Evolutionary conservation across 2,797 vertebrate genomes (phyloP).

Genomic region (Sebastes taczanowskii): DNA sequence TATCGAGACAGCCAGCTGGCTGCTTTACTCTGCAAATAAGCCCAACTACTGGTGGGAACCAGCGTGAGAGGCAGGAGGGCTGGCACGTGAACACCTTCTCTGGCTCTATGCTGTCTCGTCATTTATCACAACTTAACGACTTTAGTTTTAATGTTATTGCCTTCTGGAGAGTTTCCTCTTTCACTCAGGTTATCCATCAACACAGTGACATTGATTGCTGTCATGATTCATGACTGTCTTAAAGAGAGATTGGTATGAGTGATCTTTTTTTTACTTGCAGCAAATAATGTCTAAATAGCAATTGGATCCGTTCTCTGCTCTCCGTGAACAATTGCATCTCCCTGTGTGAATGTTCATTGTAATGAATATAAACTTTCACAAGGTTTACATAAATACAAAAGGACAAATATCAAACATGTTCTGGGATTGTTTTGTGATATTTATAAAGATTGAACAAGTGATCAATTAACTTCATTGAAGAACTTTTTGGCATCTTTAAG

Average conservation of each 20-base stretch:
- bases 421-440: no score
- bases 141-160: slow-evolving; percentile 73
- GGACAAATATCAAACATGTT: neutral
- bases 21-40: slow-evolving; percentile 68
- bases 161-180: slow-evolving; percentile 65
- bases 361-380: neutral
- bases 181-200: slow-evolving; percentile 66
- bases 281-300: slow-evolving; percentile 20
- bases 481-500: neutral
- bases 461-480: neutral
- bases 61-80: slow-evolving; percentile 29
- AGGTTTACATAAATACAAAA: neutral
- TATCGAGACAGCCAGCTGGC: slow-evolving; percentile 63
- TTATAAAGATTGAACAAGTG: neutral
- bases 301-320: neutral
- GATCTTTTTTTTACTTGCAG: neutral
- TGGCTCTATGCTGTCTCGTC: slow-evolving; percentile 39
- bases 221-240: slow-evolving; percentile 63
- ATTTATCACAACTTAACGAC: slow-evolving; percentile 73
- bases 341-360: neutral
- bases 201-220: slow-evolving; percentile 67
- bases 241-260: slow-evolving; percentile 44
- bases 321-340: neutral
- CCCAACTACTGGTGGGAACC: slow-evolving; percentile 20
- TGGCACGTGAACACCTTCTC: slow-evolving; percentile 50